phyloP scores from a whole-genome alignment of 2,113 vertebrate species.

The Ciconia boyciana region DNA sequence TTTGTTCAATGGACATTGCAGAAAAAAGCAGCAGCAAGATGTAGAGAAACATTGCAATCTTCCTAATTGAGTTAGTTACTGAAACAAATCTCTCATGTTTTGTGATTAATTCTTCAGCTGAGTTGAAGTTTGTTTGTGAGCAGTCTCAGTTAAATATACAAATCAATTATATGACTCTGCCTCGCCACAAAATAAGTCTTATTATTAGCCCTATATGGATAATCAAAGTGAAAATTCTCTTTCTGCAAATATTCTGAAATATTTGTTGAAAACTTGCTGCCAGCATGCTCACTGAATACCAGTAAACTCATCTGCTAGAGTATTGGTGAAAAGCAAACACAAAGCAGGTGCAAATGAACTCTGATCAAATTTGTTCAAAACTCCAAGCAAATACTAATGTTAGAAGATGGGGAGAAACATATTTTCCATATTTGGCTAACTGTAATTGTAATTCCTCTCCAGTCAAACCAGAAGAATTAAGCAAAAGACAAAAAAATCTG shows the following conservation, averaged over 20 bases:
- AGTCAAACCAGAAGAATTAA: background rate
- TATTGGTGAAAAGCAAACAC: slow-evolving; percentile 34
- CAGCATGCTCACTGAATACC: background rate
- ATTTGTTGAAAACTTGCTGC: background rate
- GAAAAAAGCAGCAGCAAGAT: background rate
- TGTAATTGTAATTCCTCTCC: background rate
- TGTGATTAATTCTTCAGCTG: background rate
- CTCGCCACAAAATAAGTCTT: background rate
- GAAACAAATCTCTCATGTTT: background rate
- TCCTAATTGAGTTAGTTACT: background rate
- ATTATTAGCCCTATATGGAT: background rate
- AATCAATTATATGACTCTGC: background rate
- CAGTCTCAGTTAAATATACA: background rate
- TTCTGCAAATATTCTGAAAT: background rate
- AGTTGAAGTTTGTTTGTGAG: background rate
- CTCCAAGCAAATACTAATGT: background rate
- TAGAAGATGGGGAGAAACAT: background rate
- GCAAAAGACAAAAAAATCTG: background rate
- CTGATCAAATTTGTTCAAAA: slow-evolving; percentile 21
- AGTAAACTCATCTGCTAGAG: background rate
- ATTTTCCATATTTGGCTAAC: background rate
- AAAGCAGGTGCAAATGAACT: slow-evolving; percentile 27
- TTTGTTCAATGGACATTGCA: background rate
- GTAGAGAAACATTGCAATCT: background rate
- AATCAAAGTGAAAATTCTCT: background rate